Evolutionary conservation across 1,140 invertebrate genomes (phyloP).

Genomic region (Periplaneta americana): DNA sequence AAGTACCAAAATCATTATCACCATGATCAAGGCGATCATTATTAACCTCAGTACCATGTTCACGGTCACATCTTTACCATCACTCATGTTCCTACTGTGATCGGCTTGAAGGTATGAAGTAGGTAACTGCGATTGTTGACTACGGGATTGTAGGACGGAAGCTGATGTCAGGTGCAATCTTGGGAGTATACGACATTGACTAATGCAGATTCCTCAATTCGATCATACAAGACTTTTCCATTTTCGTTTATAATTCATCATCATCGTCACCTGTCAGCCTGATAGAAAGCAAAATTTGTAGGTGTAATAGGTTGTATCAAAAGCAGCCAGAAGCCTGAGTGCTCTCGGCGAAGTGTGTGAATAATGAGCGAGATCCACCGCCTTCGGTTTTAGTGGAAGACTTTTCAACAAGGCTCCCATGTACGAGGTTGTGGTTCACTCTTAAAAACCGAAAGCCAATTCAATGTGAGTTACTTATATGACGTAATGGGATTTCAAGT

Average conservation of each 20-base stretch:
- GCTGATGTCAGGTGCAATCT: no score
- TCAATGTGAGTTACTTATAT: not conserved
- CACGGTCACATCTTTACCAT: no score
- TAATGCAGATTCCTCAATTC: no score
- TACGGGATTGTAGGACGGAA: no score
- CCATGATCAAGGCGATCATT: no score
- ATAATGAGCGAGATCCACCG: not conserved
- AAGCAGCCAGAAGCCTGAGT: not conserved
- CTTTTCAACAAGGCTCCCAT: not conserved
- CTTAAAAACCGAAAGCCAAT: not conserved
- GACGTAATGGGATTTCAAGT: not conserved
- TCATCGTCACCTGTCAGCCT: not conserved
- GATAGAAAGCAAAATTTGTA: not conserved
- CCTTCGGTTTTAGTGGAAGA: not conserved
- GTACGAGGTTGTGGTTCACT: not conserved
- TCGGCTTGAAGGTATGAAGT: no score
- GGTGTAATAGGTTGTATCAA: not conserved
- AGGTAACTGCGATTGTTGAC: no score
- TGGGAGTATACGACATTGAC: no score
- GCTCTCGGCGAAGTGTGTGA: not conserved
- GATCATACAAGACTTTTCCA: not conserved
- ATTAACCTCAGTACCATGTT: no score
- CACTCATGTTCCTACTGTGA: no score
- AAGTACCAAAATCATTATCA: no score
- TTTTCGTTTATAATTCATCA: not conserved